Evolutionary conservation across 2,888 invertebrate species (phyloP).

Genomic region (Papilio elwesi): DNA sequence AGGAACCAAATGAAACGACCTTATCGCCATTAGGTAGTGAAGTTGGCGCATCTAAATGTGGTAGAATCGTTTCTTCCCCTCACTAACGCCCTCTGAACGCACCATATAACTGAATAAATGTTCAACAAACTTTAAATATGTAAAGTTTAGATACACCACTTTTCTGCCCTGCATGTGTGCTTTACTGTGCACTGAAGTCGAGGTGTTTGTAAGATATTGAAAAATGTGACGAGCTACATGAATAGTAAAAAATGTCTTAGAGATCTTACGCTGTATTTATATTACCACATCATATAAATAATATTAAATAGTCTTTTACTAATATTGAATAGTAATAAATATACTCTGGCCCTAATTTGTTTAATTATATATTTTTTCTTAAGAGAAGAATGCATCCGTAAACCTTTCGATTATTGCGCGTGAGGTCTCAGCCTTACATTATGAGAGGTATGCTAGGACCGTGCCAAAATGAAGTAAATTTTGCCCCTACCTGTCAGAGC

Average conservation of each 20-base stretch:
- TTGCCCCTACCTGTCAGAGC: no score
- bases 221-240: not conserved
- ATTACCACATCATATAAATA: not conserved
- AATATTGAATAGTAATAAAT: no score
- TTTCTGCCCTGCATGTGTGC: slow-evolving; percentile 4
- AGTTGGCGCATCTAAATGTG: slow-evolving; percentile 53
- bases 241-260: not conserved
- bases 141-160: slow-evolving; percentile 30
- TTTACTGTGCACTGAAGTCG: not conserved
- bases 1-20: slow-evolving; percentile 45
- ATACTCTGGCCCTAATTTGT: no score
- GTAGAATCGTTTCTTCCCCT: slow-evolving; percentile 50
- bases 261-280: not conserved
- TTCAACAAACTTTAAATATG: slow-evolving; percentile 60
- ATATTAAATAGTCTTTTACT: not conserved
- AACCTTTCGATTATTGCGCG: no score
- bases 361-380: no score
- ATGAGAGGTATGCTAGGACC: no score
- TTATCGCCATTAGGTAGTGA: slow-evolving; percentile 46
- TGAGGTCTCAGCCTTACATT: no score
- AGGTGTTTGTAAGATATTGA: slow-evolving; percentile 8
- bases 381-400: no score
- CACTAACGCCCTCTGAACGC: slow-evolving; percentile 43
- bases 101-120: slow-evolving; percentile 39
- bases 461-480: no score